Evolutionary conservation across 2,113 vertebrate genomes (phyloP).

Genomic region (Urocitellus parryii): DNA sequence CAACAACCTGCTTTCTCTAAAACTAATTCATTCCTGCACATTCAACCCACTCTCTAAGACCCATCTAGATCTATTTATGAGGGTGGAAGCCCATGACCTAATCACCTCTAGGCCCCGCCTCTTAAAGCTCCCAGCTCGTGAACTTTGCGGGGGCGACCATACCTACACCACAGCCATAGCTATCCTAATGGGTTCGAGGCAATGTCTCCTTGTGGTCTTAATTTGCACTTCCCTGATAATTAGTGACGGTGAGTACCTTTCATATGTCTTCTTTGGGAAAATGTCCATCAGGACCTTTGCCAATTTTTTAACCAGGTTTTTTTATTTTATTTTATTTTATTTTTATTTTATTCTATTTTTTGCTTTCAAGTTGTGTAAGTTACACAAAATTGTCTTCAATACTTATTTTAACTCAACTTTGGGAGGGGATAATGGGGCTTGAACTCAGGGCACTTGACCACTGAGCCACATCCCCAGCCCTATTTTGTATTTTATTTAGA

Average conservation of each 20-base stretch:
- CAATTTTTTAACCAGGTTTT: background rate
- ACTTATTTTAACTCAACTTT: conserved; percentile 21
- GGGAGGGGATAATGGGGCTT: too few relatives aligned
- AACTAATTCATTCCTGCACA: background rate
- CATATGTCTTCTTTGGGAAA: background rate
- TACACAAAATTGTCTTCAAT: background rate
- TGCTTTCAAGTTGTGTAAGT: background rate
- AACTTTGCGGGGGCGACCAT: accelerated
- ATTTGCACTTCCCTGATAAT: background rate
- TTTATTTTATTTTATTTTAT: too few relatives aligned
- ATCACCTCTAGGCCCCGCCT: too few relatives aligned
- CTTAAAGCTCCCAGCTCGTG: background rate
- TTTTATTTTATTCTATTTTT: background rate
- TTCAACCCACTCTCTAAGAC: background rate
- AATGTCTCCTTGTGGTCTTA: background rate
- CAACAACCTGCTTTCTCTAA: background rate
- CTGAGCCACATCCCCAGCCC: too few relatives aligned
- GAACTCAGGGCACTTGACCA: too few relatives aligned
- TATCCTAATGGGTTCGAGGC: background rate
- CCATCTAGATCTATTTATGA: background rate
- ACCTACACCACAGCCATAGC: background rate
- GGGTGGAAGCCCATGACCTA: background rate
- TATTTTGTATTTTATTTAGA: too few relatives aligned
- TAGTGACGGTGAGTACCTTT: background rate
- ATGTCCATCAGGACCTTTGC: background rate